Evolutionary conservation across 2,797 vertebrate species (phyloP), one percentile per base, ranked within the genome.

Genomic region (Lycodopsis pacificus): DNA sequence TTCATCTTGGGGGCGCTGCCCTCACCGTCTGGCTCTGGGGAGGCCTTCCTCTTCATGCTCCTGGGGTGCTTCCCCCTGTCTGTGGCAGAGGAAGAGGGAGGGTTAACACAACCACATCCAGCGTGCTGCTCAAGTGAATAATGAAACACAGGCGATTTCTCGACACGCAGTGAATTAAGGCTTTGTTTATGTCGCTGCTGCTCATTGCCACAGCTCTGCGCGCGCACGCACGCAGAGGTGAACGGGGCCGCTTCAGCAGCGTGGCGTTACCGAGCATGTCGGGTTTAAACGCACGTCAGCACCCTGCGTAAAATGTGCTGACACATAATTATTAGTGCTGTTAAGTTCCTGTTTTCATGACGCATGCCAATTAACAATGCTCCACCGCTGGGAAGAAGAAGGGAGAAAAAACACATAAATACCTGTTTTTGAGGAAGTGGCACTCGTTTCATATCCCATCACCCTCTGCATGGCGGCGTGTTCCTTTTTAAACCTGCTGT

Each of bases 21-120:
- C 84, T 98, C 97, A 0, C 94, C 92, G 65, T 97, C 97, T 0
- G 97, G 97, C 89, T 99, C 97, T 0, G 97, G 97, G 32, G 97
- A 98, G 34, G 96, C 91, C 86, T 98, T 99, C 91, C 97, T 96
- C 91, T 99, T 99, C 87, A 91, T 72, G 82, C 85, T 86, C 1
- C 94, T 88, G 0, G 89, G 89, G 82, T 91, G 93, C 78, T 95
- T 95, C 62, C 91, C 94, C 75, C 94, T 49, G 61, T 95, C 95
- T 95, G 90, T 12, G 76, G 57, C 12, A 48, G 63, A 61, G 65
- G 63, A 30, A 25, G 42, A 25, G 65, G 32, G 19, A 19, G 65
- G 48, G 76, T 82, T 79, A 86, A 70, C 63, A 65, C 65, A 77
- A 14, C 27, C 49, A 14, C 51, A 14, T 14, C 14, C 25, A 57